Percentiles rank a stretch among this genome's conserved stretches.
Evolutionary conservation across 1,140 invertebrate species (phyloP).

Genomic region (Kradibia gibbosae): DNA sequence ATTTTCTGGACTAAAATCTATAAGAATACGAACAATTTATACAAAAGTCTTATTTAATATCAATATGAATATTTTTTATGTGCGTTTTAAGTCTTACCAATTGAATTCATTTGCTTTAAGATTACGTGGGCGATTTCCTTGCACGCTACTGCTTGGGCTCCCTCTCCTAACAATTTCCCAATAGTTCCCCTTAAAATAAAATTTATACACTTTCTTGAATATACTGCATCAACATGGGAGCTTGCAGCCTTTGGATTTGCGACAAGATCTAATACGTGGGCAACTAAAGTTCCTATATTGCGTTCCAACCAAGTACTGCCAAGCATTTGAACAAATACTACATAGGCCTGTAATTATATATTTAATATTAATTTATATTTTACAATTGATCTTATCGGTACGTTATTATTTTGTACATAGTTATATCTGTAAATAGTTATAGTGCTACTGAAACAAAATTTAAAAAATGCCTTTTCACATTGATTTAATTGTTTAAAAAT

Average conservation of each 20-base stretch:
- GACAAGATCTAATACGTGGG: constrained; percentile 93
- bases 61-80: not conserved
- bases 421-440: constrained; percentile 15
- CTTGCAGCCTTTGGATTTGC: constrained; percentile 94
- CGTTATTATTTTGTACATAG: not conserved
- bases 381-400: not conserved
- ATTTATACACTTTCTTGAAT: constrained; percentile 96
- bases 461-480: too few species aligned
- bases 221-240: constrained; percentile 97
- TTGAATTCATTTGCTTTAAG: constrained; percentile 94
- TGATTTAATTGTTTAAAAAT: not conserved
- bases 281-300: constrained; percentile 88
- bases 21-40: constrained; percentile 45
- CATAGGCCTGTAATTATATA: constrained; percentile 86
- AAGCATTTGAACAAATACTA: constrained; percentile 93
- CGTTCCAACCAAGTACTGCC: constrained; percentile 95
- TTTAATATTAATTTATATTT: not conserved
- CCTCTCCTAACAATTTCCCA: constrained; percentile 95
- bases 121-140: constrained; percentile 95
- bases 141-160: constrained; percentile 94
- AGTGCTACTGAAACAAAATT: not conserved
- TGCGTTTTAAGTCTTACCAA: constrained; percentile 72
- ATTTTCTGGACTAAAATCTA: constrained; percentile 90
- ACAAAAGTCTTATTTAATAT: not conserved
- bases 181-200: constrained; percentile 94